phyloP scores from a whole-genome alignment of 2,797 vertebrate genomes.

The Sarcophilus harrisii region DNA sequence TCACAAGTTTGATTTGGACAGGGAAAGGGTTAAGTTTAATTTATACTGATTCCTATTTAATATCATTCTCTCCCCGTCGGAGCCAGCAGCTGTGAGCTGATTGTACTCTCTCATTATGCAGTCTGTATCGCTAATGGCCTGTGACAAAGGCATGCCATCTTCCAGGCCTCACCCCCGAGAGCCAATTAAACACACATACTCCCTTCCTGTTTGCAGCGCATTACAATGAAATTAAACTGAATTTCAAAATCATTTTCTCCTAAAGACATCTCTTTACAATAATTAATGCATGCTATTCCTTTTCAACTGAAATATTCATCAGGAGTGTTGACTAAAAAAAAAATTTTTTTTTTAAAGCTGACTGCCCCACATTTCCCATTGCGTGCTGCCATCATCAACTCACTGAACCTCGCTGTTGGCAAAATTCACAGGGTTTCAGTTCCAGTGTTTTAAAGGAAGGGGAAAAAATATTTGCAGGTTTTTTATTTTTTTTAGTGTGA shows the following conservation, averaged over 20 bases:
- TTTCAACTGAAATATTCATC: slow-evolving; percentile 81
- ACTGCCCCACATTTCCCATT: slow-evolving; percentile 51
- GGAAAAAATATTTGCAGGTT: slow-evolving; percentile 51
- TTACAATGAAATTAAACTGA: slow-evolving; percentile 88
- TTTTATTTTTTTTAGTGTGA: slow-evolving; percentile 16
- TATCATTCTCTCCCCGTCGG: slow-evolving; percentile 84
- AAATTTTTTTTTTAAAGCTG: slow-evolving; percentile 35
- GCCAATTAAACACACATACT: slow-evolving; percentile 94
- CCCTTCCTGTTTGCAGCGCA: slow-evolving; percentile 85
- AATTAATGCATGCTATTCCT: slow-evolving; percentile 86
- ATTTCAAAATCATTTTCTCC: slow-evolving; percentile 87
- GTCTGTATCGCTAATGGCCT: slow-evolving; percentile 95
- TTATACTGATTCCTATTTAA: slow-evolving; percentile 86
- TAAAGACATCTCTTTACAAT: slow-evolving; percentile 86
- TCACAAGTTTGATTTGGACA: slow-evolving; percentile 35
- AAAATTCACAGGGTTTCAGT: slow-evolving; percentile 39
- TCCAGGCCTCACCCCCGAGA: slow-evolving; percentile 93
- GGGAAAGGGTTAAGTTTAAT: slow-evolving; percentile 86
- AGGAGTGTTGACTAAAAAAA: slow-evolving; percentile 63
- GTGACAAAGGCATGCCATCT: slow-evolving; percentile 95
- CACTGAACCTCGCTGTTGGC: background rate
- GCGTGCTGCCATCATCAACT: slow-evolving; percentile 7
- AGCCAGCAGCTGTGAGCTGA: slow-evolving; percentile 93
- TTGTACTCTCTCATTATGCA: slow-evolving; percentile 93
- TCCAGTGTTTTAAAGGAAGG: background rate